Conservation (phyloP, 1,140 invertebrate species). For the Bombus haemorrhoidalis region DNA sequence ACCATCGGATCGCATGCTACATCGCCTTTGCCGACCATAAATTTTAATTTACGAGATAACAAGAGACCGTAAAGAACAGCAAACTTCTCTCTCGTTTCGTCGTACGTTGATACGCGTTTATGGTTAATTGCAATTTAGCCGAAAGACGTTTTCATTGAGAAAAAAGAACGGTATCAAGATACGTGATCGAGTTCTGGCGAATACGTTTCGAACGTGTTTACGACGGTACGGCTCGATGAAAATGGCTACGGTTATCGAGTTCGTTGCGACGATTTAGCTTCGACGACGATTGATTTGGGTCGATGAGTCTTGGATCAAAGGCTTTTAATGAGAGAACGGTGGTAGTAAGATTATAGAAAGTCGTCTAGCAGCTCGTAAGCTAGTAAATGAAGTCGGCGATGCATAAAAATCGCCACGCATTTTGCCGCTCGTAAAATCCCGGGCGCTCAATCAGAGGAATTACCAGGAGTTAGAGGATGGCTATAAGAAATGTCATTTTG, state of each 20-base stretch:
- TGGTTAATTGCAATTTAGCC: too few species aligned
- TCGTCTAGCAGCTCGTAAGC: neutral
- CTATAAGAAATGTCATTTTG: neutral
- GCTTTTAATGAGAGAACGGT: neutral
- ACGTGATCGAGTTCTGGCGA: neutral
- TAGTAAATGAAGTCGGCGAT: neutral
- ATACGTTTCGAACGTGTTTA: too few species aligned
- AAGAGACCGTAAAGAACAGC: neutral
- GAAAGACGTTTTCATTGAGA: too few species aligned
- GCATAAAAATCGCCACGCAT: neutral
- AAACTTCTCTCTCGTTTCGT: too few species aligned
- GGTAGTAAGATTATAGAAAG: neutral
- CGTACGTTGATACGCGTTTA: too few species aligned
- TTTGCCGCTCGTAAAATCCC: neutral
- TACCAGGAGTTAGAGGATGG: neutral
- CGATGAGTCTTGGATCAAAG: neutral
- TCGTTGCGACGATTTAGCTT: slow-evolving; percentile 4
- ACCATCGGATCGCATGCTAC: neutral
- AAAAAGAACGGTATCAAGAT: neutral
- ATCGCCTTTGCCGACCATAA: neutral
- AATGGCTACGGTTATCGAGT: neutral
- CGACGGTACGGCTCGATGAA: neutral
- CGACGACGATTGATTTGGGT: neutral
- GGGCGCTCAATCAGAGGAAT: neutral
- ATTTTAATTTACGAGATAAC: slow-evolving; percentile 25